Conservation (phyloP, 1,140 invertebrate genomes). For the Drosophila nikananu region DNA sequence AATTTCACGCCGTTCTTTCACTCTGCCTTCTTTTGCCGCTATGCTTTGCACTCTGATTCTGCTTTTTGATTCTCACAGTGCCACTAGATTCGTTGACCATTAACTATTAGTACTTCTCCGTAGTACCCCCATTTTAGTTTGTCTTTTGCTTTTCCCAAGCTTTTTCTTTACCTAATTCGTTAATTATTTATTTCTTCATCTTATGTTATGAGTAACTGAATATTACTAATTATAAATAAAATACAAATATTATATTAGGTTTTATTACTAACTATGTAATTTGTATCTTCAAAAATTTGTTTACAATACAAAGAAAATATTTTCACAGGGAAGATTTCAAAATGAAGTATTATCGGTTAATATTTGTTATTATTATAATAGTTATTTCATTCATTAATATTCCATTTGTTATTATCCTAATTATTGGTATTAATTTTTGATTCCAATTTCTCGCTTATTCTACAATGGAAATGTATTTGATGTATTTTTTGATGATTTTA, state of each 20-base stretch:
- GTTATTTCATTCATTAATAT: background rate
- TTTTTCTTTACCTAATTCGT: background rate
- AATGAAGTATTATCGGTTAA: no score
- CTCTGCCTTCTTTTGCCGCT: constrained; percentile 33
- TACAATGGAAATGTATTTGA: background rate
- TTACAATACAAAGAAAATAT: background rate
- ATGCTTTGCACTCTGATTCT: constrained; percentile 29
- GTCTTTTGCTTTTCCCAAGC: background rate
- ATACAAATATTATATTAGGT: background rate
- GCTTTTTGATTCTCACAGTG: constrained; percentile 16
- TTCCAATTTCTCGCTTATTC: background rate
- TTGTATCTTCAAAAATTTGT: background rate
- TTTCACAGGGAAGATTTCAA: background rate
- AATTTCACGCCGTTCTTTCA: constrained; percentile 54
- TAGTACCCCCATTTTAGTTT: constrained; percentile 1
- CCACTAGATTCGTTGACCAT: constrained; percentile 20
- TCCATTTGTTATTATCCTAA: background rate
- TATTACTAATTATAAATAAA: background rate
- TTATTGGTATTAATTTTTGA: background rate
- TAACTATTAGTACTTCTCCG: background rate
- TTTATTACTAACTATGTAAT: background rate
- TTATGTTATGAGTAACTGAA: background rate
- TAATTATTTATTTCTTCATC: background rate
- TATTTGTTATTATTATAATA: background rate
- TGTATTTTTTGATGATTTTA: constrained; percentile 11